A percentile compares a stretch with the other conserved stretches of the same genome.
Evolutionary conservation across 2,797 vertebrate genomes (phyloP).

Genomic region (Acrossocheilus wenchowensis): DNA sequence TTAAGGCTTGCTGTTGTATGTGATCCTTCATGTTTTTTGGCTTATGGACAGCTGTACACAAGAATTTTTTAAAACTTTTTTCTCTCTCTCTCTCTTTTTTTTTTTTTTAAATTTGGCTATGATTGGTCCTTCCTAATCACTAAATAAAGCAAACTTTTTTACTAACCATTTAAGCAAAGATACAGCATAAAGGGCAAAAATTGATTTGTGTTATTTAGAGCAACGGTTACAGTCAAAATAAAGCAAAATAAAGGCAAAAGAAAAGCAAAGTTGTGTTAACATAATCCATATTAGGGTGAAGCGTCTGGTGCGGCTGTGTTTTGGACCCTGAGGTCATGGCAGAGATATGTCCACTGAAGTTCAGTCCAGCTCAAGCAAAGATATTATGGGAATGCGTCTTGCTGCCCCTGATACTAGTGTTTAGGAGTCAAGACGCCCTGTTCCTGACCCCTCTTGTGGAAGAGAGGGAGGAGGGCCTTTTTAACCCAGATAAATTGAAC

Average conservation of each 20-base stretch:
- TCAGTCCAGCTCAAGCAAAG: slow-evolving; percentile 13
- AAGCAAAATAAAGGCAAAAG: neutral
- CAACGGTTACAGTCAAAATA: neutral
- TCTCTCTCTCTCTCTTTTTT: no score
- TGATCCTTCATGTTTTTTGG: neutral
- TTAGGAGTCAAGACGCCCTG: slow-evolving; percentile 34
- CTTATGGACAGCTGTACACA: neutral
- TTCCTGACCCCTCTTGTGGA: slow-evolving; percentile 11
- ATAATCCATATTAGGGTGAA: slow-evolving; percentile 19
- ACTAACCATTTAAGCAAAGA: neutral
- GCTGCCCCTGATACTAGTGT: slow-evolving; percentile 27
- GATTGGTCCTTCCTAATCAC: neutral
- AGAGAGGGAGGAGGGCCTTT: slow-evolving; percentile 18
- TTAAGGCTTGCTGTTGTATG: neutral
- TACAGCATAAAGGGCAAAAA: neutral
- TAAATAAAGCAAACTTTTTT: neutral
- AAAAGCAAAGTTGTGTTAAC: slow-evolving; percentile 4
- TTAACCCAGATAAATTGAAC: slow-evolving; percentile 41
- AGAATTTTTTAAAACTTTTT: no score
- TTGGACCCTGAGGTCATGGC: slow-evolving; percentile 5
- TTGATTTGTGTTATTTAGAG: neutral
- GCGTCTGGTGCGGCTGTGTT: slow-evolving; percentile 5
- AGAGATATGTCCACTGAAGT: slow-evolving; percentile 25
- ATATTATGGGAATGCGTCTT: slow-evolving; percentile 40
- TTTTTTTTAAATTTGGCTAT: neutral